A percentile compares a stretch with the other conserved stretches of the same genome.
Conservation (phyloP, 2,113 vertebrate species). For the Hydropotes inermis region DNA sequence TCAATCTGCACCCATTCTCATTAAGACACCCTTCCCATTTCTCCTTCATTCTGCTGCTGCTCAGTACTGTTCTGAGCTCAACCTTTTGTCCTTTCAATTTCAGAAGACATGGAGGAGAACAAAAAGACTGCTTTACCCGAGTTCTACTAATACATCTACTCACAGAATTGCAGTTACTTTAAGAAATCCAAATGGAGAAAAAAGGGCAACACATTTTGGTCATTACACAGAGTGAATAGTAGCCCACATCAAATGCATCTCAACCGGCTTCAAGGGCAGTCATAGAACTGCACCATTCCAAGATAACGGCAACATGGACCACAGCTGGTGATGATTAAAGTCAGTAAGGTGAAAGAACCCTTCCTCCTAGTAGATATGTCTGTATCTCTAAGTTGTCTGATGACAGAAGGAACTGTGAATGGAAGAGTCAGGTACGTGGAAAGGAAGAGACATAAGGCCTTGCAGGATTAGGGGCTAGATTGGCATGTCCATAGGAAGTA, state of each 20-base stretch:
- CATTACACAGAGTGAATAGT: background rate
- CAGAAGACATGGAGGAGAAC: background rate
- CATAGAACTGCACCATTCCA: background rate
- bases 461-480: background rate
- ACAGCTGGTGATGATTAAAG: background rate
- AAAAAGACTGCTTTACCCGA: background rate
- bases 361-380: background rate
- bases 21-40: background rate
- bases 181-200: background rate
- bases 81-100: background rate
- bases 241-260: background rate
- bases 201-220: background rate
- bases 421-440: background rate
- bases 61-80: background rate
- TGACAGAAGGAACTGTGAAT: background rate
- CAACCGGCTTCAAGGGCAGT: background rate
- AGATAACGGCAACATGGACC: background rate
- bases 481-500: background rate
- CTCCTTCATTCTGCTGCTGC: rapidly evolving
- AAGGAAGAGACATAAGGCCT: background rate
- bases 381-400: background rate
- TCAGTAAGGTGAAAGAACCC: background rate
- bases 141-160: background rate
- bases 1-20: background rate
- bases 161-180: background rate